Base-by-base conservation (phyloP, 2,888 invertebrate genomes). In the Hoplodrina ambigua region DNA sequence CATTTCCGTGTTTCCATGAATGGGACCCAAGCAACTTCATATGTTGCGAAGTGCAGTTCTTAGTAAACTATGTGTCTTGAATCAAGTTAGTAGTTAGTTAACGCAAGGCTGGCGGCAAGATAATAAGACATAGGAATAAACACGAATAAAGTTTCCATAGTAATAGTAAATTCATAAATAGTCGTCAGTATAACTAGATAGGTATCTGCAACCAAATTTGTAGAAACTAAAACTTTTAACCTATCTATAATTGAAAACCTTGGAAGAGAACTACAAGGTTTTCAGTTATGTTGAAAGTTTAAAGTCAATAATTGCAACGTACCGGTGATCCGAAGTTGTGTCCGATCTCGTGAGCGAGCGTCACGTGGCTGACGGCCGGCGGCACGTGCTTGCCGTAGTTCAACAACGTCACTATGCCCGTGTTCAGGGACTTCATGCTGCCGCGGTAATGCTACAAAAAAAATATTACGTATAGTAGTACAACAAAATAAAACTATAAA, bases 311-410 rank as follows among this genome's bases (percentile, higher is more conserved):
- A 61, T 77, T 64, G 33, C 46, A 41, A 78, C 85, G 89, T 96
- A 99, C 99, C 92, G 99, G 99, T 64, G 99, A 99, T 80, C 99
- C 99, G 91, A 99, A 99, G 96, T 99, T 99, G 96, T 99, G 99
- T 69, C 99, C 99, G 88, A 99, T 99, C 96, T 99, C 99, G 94
- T 99, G 99, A 19, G 99, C 99, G 83, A 99, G 97, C 5, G 99
- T 99, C 82, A 99, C 98, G 94, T 99, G 99, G 15, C 99, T 99
- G 56, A 99, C 99, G 64, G 99, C 98, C n/a, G 99, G 98, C 72
- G 99, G 99, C 76, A 99, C 99, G 93, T 99, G 98, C 94, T 99
- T 99, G 72, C 99, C 99, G 96, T 99, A 99, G 96, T 99, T 99
- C 79, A 99, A 96, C 80, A 99, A 96, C 41, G 99, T 99, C 74